Percentiles rank a stretch among this genome's conserved stretches.
phyloP scores from a whole-genome alignment of 2,113 vertebrate species.

The Pelodiscus sinensis region DNA sequence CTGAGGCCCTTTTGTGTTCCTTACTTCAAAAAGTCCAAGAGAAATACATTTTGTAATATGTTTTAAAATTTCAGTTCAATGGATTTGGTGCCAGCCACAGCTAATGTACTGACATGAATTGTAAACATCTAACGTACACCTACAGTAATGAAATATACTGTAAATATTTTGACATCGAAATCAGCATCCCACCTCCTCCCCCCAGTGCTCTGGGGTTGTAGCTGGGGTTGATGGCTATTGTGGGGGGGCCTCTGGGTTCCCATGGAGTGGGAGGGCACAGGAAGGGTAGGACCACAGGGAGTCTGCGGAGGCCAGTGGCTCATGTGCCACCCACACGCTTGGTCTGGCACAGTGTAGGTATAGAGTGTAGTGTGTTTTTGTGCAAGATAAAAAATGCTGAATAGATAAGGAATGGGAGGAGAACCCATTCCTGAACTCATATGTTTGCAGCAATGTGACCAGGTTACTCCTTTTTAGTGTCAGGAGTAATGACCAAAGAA shows the following conservation, averaged over 20 bases:
- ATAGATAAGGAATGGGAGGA: background rate
- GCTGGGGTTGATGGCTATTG: too few species aligned
- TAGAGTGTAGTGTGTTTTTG: background rate
- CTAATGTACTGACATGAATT: background rate
- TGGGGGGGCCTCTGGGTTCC: too few species aligned
- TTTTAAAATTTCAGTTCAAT: background rate
- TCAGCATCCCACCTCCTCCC: too few species aligned
- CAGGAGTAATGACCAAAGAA: background rate
- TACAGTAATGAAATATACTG: background rate
- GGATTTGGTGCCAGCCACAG: background rate
- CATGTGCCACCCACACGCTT: too few species aligned
- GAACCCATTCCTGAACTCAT: background rate
- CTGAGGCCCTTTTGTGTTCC: background rate
- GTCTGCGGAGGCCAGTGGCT: too few species aligned
- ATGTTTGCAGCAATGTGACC: rapidly evolving
- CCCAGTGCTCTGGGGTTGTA: too few species aligned
- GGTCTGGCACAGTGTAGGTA: too few species aligned
- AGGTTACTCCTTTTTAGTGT: background rate
- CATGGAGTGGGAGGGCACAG: too few species aligned
- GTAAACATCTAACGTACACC: background rate
- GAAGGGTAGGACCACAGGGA: too few species aligned
- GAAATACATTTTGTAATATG: background rate
- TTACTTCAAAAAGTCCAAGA: background rate
- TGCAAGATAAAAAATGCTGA: background rate
- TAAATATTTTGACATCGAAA: background rate